These are phyloP conservation scores for Oxystoma pomonae DNA, from an alignment of 2,888 invertebrate species.

Conservation along the genomic window DNA sequence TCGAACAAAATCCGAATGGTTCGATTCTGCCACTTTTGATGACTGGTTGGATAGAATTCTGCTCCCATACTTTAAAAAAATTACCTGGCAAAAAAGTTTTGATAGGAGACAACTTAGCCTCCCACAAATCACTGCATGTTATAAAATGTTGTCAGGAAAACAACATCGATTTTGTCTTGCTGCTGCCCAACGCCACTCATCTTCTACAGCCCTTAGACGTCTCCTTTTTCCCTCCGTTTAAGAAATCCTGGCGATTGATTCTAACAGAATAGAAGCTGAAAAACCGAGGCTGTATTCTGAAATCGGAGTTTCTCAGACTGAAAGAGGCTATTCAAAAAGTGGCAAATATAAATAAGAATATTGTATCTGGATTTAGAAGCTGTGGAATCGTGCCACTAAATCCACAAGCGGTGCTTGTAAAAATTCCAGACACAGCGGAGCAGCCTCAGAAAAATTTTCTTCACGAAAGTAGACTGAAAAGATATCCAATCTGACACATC, in stretches of 20 bases:
- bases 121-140: conserved; percentile 7
- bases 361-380: conserved; percentile 8
- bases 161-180: conserved; percentile 20
- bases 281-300: conserved; percentile 8
- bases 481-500: not conserved
- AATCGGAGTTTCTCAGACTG: conserved; percentile 16
- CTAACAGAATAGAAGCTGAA: conserved; percentile 13
- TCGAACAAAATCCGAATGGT: conserved; percentile 19
- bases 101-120: conserved; percentile 10
- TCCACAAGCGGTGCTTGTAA: conserved; percentile 9
- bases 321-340: conserved; percentile 14
- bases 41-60: conserved; percentile 9
- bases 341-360: conserved; percentile 8
- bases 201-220: conserved; percentile 20
- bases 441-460: not conserved
- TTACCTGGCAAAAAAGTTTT: conserved; percentile 3
- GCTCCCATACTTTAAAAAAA: conserved; percentile 10
- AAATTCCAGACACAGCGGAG: conserved; percentile 7
- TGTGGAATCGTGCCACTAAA: conserved; percentile 12
- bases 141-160: conserved; percentile 13
- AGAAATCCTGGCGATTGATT: conserved; percentile 17
- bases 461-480: not conserved
- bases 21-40: conserved; percentile 14
- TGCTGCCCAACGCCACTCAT: conserved; percentile 17
- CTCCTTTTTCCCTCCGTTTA: conserved; percentile 16